These are phyloP conservation scores for Strix uralensis DNA, from an alignment of 2,113 vertebrate species.

Conservation along the genomic window DNA sequence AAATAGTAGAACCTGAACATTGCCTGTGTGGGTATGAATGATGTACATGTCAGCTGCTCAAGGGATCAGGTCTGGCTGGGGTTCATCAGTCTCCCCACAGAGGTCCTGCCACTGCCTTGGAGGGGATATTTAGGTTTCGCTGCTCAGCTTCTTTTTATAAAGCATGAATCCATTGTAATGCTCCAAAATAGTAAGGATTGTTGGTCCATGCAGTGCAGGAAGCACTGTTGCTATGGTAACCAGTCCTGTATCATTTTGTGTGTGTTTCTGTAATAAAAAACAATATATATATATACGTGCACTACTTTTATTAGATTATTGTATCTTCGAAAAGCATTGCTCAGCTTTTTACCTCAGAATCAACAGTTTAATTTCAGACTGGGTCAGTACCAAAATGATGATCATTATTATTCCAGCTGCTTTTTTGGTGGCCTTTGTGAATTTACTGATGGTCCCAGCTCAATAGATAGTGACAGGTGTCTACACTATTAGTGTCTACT, in stretches of 20 bases:
- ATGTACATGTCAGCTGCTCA: not conserved
- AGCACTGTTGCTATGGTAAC: slow-evolving; percentile 60
- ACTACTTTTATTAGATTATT: slow-evolving; percentile 36
- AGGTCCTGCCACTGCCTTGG: not conserved
- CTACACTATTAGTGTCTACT: slow-evolving; percentile 65
- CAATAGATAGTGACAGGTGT: slow-evolving; percentile 64
- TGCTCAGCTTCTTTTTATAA: not conserved
- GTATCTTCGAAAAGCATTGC: not conserved
- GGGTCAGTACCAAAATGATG: not conserved
- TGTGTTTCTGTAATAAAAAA: slow-evolving; percentile 38
- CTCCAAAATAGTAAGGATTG: slow-evolving; percentile 34
- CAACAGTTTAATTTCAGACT: slow-evolving; percentile 37
- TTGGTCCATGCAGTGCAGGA: slow-evolving; percentile 15
- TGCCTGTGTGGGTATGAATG: not conserved
- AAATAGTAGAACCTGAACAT: not conserved
- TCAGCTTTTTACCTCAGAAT: slow-evolving; percentile 32
- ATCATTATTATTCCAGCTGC: slow-evolving; percentile 37
- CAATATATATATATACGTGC: not conserved
- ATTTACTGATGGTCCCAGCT: slow-evolving; percentile 44
- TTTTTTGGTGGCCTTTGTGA: slow-evolving; percentile 43
- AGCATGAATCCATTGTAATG: slow-evolving; percentile 2
- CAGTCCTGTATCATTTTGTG: not conserved
- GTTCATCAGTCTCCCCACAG: not conserved
- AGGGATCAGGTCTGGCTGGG: not conserved
- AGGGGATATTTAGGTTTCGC: not conserved